Evolutionary conservation across 2,113 vertebrate species (phyloP).

Genomic region (Phaetusa simplex): DNA sequence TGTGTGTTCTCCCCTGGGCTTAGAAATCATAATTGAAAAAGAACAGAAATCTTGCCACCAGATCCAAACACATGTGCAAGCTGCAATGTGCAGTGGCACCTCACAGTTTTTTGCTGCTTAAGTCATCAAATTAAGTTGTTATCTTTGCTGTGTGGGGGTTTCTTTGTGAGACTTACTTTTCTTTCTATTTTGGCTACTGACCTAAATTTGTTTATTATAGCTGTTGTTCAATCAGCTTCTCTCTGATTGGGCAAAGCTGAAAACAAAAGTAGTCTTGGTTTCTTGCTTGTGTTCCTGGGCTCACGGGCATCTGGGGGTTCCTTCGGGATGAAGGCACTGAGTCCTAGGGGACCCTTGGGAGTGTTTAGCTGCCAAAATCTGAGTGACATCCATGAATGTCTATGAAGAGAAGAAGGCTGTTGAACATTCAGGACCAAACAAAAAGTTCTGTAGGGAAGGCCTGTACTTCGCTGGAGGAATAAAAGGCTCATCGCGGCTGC

Average conservation of each 20-base stretch:
- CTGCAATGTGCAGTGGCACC: not conserved
- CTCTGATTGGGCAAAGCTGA: not conserved
- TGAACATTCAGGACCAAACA: not conserved
- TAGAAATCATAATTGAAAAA: not conserved
- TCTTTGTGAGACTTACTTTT: not conserved
- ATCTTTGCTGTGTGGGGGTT: not conserved
- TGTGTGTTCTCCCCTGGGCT: not conserved
- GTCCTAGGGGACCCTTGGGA: not conserved
- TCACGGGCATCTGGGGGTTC: accelerated
- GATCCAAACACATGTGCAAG: not conserved
- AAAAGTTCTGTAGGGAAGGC: not conserved
- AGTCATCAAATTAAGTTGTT: not conserved
- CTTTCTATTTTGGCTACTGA: not conserved
- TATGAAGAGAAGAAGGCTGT: not conserved
- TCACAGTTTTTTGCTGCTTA: not conserved
- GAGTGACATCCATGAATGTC: not conserved
- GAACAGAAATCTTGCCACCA: not conserved
- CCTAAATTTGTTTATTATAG: not conserved
- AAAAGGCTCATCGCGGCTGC: not conserved
- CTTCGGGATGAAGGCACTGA: not conserved
- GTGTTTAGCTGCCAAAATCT: not conserved
- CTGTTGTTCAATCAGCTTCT: not conserved
- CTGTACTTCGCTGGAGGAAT: not conserved
- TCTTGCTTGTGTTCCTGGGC: not conserved
- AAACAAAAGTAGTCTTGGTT: not conserved